Evolutionary conservation across 2,113 vertebrate genomes (phyloP).

Genomic region (Apteryx mantelli): DNA sequence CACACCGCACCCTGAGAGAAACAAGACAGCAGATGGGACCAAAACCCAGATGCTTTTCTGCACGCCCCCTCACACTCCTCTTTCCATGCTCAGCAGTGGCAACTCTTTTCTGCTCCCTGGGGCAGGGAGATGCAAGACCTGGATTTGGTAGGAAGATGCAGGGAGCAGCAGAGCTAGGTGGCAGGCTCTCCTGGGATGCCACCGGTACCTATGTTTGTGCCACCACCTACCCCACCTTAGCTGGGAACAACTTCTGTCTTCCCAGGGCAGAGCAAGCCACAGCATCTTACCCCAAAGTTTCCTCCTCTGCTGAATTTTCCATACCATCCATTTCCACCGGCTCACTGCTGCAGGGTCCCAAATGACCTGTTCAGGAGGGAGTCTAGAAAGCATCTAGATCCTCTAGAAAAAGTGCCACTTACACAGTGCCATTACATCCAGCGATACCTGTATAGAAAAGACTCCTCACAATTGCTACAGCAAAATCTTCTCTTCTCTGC

Average conservation of each 20-base stretch:
- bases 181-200: no score
- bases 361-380: neutral
- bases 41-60: neutral
- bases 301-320: neutral
- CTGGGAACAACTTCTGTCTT: neutral
- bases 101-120: neutral
- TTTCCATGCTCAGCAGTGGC: neutral
- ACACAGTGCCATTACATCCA: neutral
- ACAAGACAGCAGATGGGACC: neutral
- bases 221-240: neutral
- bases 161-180: no score
- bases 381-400: neutral
- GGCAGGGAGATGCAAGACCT: neutral
- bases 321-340: neutral
- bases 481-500: neutral
- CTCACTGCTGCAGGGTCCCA: neutral
- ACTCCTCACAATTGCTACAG: neutral
- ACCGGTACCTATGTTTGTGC: no score
- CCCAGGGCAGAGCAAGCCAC: neutral
- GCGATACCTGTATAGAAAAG: neutral
- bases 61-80: neutral
- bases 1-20: neutral
- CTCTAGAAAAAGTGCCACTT: neutral
- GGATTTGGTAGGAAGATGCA: no score
- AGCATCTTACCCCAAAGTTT: neutral